Percentiles rank a stretch among this genome's conserved stretches.
These are phyloP conservation scores for Esox niger DNA, from an alignment of 2,113 vertebrate genomes.

Conservation along the genomic window DNA sequence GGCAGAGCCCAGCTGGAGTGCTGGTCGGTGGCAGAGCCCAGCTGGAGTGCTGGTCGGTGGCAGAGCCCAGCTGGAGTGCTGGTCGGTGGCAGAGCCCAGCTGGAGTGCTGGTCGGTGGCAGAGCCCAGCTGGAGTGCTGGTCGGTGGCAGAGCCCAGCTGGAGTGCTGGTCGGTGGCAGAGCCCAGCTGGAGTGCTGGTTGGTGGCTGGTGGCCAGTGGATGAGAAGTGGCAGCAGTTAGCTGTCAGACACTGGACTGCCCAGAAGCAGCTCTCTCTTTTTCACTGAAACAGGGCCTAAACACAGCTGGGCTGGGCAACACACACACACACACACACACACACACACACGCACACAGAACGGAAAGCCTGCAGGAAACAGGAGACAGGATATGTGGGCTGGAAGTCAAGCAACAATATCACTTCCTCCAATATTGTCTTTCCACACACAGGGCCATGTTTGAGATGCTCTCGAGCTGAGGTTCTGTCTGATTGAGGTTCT, in stretches of 20 bases:
- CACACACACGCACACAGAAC: background rate
- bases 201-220: background rate
- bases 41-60: too few species aligned
- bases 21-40: too few species aligned
- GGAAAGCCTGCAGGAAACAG: slow-evolving; percentile 44
- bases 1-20: too few species aligned
- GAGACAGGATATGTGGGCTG: slow-evolving; percentile 48
- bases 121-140: too few species aligned
- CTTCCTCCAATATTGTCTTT: slow-evolving; percentile 9
- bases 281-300: background rate
- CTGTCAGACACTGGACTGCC: background rate
- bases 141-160: too few species aligned
- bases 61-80: too few species aligned
- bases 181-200: background rate
- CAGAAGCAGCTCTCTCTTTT: background rate
- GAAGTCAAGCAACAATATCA: slow-evolving; percentile 46
- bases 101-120: too few species aligned
- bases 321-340: background rate
- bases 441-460: background rate
- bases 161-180: too few species aligned
- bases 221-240: background rate
- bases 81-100: too few species aligned
- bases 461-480: background rate
- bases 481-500: too few species aligned
- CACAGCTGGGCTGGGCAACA: background rate